phyloP scores from a whole-genome alignment of 2,797 vertebrate species.

The Phylloscopus collybita region DNA sequence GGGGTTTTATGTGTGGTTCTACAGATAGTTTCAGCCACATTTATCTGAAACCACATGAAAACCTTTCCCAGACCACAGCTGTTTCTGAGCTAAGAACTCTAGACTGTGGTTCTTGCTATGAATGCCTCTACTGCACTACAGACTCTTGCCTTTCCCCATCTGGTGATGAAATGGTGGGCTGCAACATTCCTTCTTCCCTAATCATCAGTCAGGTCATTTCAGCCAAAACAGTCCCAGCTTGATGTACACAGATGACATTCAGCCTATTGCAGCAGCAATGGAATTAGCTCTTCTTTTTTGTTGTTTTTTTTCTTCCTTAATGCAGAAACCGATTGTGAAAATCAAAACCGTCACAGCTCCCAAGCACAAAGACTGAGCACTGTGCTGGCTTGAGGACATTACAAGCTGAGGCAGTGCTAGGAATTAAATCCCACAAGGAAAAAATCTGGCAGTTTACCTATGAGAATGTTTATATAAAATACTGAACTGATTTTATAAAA shows the following conservation, averaged over 20 bases:
- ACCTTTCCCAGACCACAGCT: neutral
- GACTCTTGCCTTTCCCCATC: neutral
- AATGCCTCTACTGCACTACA: neutral
- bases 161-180: neutral
- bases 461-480: neutral
- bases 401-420: neutral
- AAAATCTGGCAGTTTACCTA: neutral
- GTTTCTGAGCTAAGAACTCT: neutral
- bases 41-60: neutral
- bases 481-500: neutral
- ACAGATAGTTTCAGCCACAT: neutral
- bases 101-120: neutral
- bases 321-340: neutral
- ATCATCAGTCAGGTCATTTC: neutral
- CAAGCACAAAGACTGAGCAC: neutral
- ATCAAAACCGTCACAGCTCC: neutral
- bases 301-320: neutral
- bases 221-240: neutral
- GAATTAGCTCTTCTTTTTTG: neutral
- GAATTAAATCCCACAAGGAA: neutral
- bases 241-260: neutral
- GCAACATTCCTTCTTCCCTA: neutral
- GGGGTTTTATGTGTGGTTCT: neutral
- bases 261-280: neutral
- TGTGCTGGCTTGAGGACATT: neutral